Conservation (phyloP, 2,888 invertebrate species). For the Thecophora atra region DNA sequence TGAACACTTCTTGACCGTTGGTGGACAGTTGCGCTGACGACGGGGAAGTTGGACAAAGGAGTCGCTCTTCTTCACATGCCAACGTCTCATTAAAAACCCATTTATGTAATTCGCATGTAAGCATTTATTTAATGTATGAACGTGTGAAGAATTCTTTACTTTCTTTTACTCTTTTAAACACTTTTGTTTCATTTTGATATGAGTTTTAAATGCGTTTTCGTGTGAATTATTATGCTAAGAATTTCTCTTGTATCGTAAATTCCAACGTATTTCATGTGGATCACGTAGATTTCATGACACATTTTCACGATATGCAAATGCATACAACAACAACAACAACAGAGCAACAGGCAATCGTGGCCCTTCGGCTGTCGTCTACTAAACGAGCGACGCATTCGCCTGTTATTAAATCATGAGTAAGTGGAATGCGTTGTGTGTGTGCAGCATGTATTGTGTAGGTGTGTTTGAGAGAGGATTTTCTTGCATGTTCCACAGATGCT, state of each 20-base stretch:
- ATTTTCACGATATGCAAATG: constrained; percentile 42
- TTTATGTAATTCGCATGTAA: too few species aligned
- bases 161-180: too few species aligned
- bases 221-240: too few species aligned
- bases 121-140: too few species aligned
- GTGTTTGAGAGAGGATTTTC: neutral
- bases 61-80: too few species aligned
- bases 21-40: too few species aligned
- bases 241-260: constrained; percentile 20
- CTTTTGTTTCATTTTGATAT: neutral
- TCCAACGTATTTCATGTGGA: constrained; percentile 38
- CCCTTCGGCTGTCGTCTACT: constrained; percentile 4
- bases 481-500: too few species aligned
- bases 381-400: neutral
- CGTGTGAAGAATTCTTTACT: too few species aligned
- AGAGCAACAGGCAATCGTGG: constrained; percentile 15
- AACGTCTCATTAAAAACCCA: too few species aligned
- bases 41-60: too few species aligned
- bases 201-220: too few species aligned
- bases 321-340: constrained; percentile 27
- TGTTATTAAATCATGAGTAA: neutral
- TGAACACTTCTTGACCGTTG: too few species aligned
- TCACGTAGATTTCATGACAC: constrained; percentile 40
- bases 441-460: neutral
- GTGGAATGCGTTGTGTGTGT: neutral